Base-by-base conservation (phyloP, 2,888 invertebrate species). In the Parnassius smintheus region DNA sequence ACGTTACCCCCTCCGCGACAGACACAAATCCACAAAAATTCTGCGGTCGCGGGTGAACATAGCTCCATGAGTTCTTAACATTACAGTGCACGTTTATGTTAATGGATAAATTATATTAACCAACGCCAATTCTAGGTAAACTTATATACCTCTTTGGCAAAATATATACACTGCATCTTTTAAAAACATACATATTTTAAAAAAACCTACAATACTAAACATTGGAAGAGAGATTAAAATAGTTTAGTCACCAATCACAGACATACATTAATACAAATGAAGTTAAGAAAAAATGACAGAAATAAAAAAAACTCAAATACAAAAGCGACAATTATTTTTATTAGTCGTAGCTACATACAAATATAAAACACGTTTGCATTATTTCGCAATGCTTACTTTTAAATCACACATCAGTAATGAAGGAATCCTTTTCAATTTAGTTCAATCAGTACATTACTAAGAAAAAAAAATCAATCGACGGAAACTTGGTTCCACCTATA, bases 281-380 rank as follows among this genome's bases (percentile, higher is more conserved):
- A 58, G 44, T 10, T 44, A 52, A 46, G 45, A 18, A 22, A 22
- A 11, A 4, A 25, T 4, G 22, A 25, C 11, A 4, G 9, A 25
- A 52, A 52, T 9, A 25, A 13, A 35, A 49, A 35, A 49, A 1
- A 52, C 41, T 58, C 13, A 49, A 49, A 49, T 49, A 49, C 49
- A 49, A 44, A 58, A 61, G 46, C 48, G 42, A 50, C n/a, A 42
- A 57, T 49, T 56, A 56, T 46, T 50, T 18, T 35, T 3, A 42
- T 61, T 50, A 61, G 50, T 49, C 22, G 49, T 53, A 50, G 9
- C 42, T 42, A 52, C 46, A n/a, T 56, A 55, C 11, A 51, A 46
- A 56, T 61, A 62, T 51, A 62, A 54, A 56, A 62, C 42, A 25
- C 9, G 35, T 48, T 49, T 13, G 53, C 42, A 51, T 58, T 58